Evolutionary conservation across 2,113 vertebrate species (phyloP).

Genomic region (Lagopus leucura): DNA sequence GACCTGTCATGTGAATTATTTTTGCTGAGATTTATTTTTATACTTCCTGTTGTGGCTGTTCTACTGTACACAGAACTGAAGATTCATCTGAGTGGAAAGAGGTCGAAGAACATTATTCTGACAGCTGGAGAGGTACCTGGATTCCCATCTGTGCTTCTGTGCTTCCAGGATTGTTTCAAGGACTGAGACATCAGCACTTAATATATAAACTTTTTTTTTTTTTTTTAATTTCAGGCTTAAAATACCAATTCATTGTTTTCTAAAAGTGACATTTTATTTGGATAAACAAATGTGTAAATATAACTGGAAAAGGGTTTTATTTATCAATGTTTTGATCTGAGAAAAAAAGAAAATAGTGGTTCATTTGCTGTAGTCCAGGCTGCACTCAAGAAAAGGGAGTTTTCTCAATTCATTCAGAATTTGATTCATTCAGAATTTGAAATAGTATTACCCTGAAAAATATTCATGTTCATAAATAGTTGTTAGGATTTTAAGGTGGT

Average conservation of each 20-base stretch:
- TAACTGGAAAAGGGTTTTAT: neutral
- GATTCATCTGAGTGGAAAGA: constrained; percentile 38
- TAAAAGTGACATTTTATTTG: neutral
- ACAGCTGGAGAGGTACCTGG: constrained; percentile 35
- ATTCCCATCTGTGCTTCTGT: constrained; percentile 29
- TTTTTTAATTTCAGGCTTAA: neutral
- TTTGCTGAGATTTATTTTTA: constrained; percentile 19
- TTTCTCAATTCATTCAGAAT: neutral
- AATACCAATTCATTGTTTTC: neutral
- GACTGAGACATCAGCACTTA: neutral
- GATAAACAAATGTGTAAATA: neutral
- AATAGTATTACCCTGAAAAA: neutral
- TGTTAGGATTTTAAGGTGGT: neutral
- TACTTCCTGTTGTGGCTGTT: neutral
- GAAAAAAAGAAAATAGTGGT: neutral
- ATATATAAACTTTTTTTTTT: neutral
- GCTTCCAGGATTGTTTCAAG: constrained; percentile 2
- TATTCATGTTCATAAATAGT: neutral
- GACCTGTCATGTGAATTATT: neutral
- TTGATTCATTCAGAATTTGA: neutral
- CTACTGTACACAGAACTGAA: neutral
- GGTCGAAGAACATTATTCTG: constrained; percentile 26
- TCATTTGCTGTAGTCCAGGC: neutral
- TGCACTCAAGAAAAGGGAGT: neutral
- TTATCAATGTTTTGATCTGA: neutral